Conservation (phyloP, 2,113 vertebrate genomes). For the Cottus gobio region DNA sequence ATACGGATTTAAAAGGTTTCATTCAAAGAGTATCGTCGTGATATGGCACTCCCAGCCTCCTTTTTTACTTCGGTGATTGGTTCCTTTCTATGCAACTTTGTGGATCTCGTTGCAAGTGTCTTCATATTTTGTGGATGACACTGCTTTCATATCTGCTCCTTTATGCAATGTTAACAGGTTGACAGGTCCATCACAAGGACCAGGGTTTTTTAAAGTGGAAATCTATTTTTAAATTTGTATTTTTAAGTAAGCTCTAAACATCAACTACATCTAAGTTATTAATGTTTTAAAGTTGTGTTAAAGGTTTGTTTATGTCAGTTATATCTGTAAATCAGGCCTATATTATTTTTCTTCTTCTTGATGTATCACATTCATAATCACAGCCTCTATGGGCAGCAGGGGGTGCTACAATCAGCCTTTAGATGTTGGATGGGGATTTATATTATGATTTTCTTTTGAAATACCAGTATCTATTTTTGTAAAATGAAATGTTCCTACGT, state of each 20-base stretch:
- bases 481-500: slow-evolving; percentile 23
- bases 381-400: slow-evolving; percentile 51
- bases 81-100: slow-evolving; percentile 21
- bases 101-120: slow-evolving; percentile 8
- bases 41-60: slow-evolving; percentile 7
- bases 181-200: neutral
- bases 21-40: slow-evolving; percentile 12
- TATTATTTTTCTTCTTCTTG: neutral
- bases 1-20: slow-evolving; percentile 23
- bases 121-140: neutral
- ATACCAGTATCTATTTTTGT: slow-evolving; percentile 35
- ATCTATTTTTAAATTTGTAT: neutral
- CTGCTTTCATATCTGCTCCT: slow-evolving; percentile 4
- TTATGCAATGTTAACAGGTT: neutral
- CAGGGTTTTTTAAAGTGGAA: neutral
- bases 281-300: neutral
- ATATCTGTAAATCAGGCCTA: neutral
- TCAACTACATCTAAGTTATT: slow-evolving; percentile 16
- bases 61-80: slow-evolving; percentile 16
- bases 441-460: slow-evolving; percentile 1
- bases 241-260: neutral
- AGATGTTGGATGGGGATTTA: neutral
- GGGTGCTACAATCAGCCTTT: slow-evolving; percentile 32
- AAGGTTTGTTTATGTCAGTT: neutral
- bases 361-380: neutral